These are phyloP conservation scores for Cistogaster globosa DNA, from an alignment of 2,888 invertebrate genomes.

Conservation along the genomic window DNA sequence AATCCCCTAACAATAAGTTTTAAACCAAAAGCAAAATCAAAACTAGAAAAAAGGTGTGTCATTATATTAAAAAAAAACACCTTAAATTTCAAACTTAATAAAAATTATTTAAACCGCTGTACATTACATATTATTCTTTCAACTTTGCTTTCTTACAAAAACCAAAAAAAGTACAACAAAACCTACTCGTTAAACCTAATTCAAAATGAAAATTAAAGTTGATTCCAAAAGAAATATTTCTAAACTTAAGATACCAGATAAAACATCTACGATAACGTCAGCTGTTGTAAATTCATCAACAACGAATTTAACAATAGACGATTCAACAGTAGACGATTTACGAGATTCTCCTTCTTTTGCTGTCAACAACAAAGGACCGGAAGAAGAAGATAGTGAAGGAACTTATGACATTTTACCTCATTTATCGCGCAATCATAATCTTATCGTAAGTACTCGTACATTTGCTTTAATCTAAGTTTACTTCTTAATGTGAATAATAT, in stretches of 20 bases:
- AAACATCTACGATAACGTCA: constrained; percentile 21
- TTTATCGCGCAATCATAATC: constrained; percentile 79
- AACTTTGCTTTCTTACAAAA: background rate
- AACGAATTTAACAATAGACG: background rate
- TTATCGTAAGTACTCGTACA: constrained; percentile 80
- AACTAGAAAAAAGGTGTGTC: constrained; percentile 44
- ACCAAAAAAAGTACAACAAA: no score
- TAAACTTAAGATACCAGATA: constrained; percentile 59
- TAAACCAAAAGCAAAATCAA: background rate
- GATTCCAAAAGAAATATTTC: constrained; percentile 74
- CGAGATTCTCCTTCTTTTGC: constrained; percentile 31
- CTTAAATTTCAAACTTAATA: background rate
- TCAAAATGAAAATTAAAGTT: constrained; percentile 79
- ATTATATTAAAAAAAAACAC: background rate
- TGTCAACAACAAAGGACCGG: constrained; percentile 5
- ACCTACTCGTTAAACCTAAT: background rate
- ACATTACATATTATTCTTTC: constrained; percentile 47
- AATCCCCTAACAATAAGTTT: background rate
- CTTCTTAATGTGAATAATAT: no score
- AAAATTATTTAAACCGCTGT: background rate
- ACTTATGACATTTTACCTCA: constrained; percentile 77
- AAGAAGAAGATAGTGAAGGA: constrained; percentile 39
- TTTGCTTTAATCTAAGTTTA: no score
- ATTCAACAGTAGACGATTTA: constrained; percentile 18
- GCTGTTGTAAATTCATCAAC: constrained; percentile 32